These are phyloP conservation scores for Sebastes diaconus DNA, from an alignment of 2,797 vertebrate species.

Conservation along the genomic window DNA sequence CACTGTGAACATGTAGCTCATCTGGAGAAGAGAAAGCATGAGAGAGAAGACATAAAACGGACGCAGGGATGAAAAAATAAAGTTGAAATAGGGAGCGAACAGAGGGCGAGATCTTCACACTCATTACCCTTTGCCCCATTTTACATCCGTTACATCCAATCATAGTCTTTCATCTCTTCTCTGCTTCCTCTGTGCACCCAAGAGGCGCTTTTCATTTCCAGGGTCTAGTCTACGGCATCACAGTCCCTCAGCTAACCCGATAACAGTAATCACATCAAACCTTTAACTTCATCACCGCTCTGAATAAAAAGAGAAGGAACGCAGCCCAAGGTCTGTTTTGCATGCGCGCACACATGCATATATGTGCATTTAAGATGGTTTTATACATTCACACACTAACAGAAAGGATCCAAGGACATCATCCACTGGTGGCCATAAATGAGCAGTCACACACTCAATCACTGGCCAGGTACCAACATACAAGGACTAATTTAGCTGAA, in stretches of 20 bases:
- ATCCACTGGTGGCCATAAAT: background rate
- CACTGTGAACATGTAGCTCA: background rate
- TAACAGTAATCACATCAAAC: conserved; percentile 69
- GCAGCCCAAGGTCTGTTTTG: background rate
- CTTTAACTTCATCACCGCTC: conserved; percentile 50
- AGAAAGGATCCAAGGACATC: background rate
- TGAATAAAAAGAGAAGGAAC: conserved; percentile 35
- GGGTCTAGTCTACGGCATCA: conserved; percentile 9
- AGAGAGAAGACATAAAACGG: background rate
- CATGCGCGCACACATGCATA: background rate
- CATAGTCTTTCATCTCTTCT: conserved; percentile 28
- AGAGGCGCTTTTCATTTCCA: conserved; percentile 42
- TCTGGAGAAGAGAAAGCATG: background rate
- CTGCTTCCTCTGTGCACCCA: conserved; percentile 31
- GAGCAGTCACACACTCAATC: conserved; percentile 24
- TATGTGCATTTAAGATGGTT: background rate
- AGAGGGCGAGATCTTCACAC: background rate
- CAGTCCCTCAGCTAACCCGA: conserved; percentile 57
- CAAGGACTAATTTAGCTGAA: conserved; percentile 26
- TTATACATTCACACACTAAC: background rate
- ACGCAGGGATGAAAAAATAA: background rate
- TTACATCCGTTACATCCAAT: background rate
- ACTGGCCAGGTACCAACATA: conserved; percentile 29
- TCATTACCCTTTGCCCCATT: background rate
- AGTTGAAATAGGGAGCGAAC: background rate